Evolutionary conservation across 2,888 invertebrate species (phyloP), one percentile per base, ranked within the genome.

Genomic region (Trypoxylon attenuatum): DNA sequence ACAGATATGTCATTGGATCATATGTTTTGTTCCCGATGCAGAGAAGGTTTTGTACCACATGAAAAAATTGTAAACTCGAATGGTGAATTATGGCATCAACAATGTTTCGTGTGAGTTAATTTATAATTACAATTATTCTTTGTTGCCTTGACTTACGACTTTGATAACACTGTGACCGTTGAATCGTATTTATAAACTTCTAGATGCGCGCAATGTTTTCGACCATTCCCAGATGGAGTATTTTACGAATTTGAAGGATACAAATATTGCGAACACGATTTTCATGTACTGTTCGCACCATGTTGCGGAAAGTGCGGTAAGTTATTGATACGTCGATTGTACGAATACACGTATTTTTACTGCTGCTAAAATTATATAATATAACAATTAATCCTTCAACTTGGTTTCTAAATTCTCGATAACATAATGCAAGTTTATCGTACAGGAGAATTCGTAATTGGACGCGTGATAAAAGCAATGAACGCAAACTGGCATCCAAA

Each of bases 401-500:
- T n/a, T n/a, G n/a, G n/a, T n/a, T n/a, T n/a, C n/a, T n/a, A n/a
- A n/a, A n/a, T n/a, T n/a, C n/a, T n/a, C n/a, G n/a, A n/a, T n/a
- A n/a, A n/a, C n/a, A n/a, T n/a, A 29, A 29, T 29, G 29, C 10
- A 29, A 10, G 13, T 29, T 29, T n/a, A 5, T 29, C 13, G 29
- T 29, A 10, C 83, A 94, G 94, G 94, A 19, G 97, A 98, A 88
- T 99, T 99, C 87, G 96, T 99, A 63, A 97, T 99, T 84, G 99
- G 99, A 0, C 93, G 99, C 59, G 99, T 99, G 43, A 99, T 99
- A 85, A 99, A 99, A 87, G 99, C 99, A 0, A 98, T 99, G 97
- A 97, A 98, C 83, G 92, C 96, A 25, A 98, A 96, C 87, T 99
- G 99, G 99, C 99, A 99, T 89, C 98, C 99, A 1, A 92, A 93